Base-by-base conservation (phyloP, 2,888 invertebrate genomes). In the Ametastegia equiseti region DNA sequence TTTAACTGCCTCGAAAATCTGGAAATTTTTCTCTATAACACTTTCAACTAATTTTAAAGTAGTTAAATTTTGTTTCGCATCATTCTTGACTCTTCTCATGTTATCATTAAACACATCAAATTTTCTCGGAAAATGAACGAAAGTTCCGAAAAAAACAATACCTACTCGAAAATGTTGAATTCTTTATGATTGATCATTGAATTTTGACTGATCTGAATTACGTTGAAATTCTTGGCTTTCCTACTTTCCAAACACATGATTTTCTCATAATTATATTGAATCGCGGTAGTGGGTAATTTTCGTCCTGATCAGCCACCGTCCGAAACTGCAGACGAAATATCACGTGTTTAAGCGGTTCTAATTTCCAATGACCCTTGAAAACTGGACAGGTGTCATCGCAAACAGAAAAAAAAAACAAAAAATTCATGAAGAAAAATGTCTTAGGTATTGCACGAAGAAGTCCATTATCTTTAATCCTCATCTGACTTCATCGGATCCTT, bases 221-320 rank as follows among this genome's bases (percentile, higher is more conserved):
- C n/a, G n/a, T n/a, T n/a, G n/a, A n/a, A 54, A 23, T 19, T 54
- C 23, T 9, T 2, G 1, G 23, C 23, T 33, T 65, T 65, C 15
- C n/a, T 36, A 0, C 9, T 54, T 42, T 42, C 7, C 9, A 42
- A 42, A 42, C 42, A 42, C 42, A 42, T 42, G 1, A 42, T 6
- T 6, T 42, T 42, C 11, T 2, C 3, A 1, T 42, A 42, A 9
- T 42, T 23, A 9, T 2, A 1, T 23, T 7, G 23, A 11, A 60
- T 60, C 60, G 60, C 60, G 39, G 67, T 67, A 39, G 67, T n/a
- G n/a, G n/a, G n/a, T 67, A 36, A 39, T 23, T 67, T 6, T 42
- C n/a, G 67, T 39, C 3, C 39, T 42, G 39, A 19, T 36, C 67
- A 67, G 67, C 67, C 67, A 67, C 11, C 54, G n/a, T 6, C 54